Base-by-base conservation (phyloP, 2,797 vertebrate species). In the Ctenopoma multispine region DNA sequence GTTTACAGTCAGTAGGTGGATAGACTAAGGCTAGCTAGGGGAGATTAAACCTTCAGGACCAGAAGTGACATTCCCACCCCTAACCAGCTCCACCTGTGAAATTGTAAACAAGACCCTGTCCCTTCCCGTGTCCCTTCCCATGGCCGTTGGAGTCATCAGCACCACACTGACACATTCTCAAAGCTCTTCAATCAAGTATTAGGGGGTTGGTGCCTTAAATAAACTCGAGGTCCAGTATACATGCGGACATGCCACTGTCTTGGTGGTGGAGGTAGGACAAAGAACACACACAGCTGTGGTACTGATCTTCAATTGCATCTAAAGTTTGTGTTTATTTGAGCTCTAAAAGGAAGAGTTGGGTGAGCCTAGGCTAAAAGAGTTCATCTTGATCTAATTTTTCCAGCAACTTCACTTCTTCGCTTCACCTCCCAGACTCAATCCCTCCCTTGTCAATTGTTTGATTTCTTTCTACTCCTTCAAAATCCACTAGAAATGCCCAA, bases 1-100 rank as follows among this genome's bases (percentile, higher is more conserved):
- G 83, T 92, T 90, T 90, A 85, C 84, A 79, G 75, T 80, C 15
- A 29, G 82, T 77, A 78, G 83, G 86, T 81, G 78, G 75, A 85
- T 72, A 69, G 77, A 80, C 81, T 69, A 69, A 80, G 68, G 80
- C 69, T 76, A 70, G 76, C 68, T 20, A 0, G 27, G 80, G 81
- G 80, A 86, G 74, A 84, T 88, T 82, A 79, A 72, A 81, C 80
- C 80, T 88, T 65, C 69, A 72, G 85, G 84, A 81, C 80, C 81
- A 84, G 75, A 85, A 81, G 84, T 79, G 84, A 77, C 65, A 69
- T 85, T 83, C 75, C 80, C 76, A 80, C 77, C 82, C 72, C 47
- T 69, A 74, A 56, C 49, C 38, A 73, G 72, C 55, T 72, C 69
- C 85, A 88, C 91, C 71, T 87, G 84, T 77, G 85, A 69, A 75